Percentiles rank a stretch among this genome's conserved stretches.
Evolutionary conservation across 2,888 invertebrate genomes (phyloP).

Genomic region (Polia nebulosa): DNA sequence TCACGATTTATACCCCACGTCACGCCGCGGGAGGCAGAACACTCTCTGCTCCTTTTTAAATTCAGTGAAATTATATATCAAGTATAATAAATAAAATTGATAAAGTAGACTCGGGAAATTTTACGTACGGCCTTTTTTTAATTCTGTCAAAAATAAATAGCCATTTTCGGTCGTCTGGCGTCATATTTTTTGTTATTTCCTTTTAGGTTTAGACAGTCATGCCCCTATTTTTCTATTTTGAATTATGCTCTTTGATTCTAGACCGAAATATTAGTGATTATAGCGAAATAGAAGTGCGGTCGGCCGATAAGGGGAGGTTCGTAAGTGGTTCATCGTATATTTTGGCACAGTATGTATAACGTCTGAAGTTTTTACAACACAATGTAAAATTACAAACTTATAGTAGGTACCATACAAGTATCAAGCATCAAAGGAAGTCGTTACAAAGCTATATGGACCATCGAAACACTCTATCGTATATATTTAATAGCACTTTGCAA

Average conservation of each 20-base stretch:
- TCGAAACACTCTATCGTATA: conserved; percentile 78
- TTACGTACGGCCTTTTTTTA: conserved; percentile 41
- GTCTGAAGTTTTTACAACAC: conserved; percentile 40
- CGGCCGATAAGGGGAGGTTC: conserved; percentile 21
- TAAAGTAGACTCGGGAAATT: conserved; percentile 51
- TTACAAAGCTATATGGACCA: conserved; percentile 81
- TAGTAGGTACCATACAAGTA: conserved; percentile 67
- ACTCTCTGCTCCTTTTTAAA: conserved; percentile 54
- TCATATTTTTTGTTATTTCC: conserved; percentile 9
- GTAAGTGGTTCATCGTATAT: conserved; percentile 11
- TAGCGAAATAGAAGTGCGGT: conserved; percentile 18
- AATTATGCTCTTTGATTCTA: conserved; percentile 13
- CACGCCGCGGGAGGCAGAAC: conserved; percentile 52
- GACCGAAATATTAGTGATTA: conserved; percentile 29
- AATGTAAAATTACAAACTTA: conserved; percentile 50
- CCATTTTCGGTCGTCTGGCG: conserved; percentile 15
- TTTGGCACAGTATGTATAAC: conserved; percentile 34
- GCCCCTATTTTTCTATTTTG: neutral
- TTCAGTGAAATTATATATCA: conserved; percentile 65
- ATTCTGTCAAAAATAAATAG: conserved; percentile 28
- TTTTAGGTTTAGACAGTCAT: neutral
- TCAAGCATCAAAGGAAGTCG: conserved; percentile 79
- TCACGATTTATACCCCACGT: conserved; percentile 74
- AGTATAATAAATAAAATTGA: conserved; percentile 65
- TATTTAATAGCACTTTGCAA: conserved; percentile 82